Evolutionary conservation across 2,797 vertebrate genomes (phyloP), one percentile per base, ranked within the genome.

Genomic region (Betta splendens): DNA sequence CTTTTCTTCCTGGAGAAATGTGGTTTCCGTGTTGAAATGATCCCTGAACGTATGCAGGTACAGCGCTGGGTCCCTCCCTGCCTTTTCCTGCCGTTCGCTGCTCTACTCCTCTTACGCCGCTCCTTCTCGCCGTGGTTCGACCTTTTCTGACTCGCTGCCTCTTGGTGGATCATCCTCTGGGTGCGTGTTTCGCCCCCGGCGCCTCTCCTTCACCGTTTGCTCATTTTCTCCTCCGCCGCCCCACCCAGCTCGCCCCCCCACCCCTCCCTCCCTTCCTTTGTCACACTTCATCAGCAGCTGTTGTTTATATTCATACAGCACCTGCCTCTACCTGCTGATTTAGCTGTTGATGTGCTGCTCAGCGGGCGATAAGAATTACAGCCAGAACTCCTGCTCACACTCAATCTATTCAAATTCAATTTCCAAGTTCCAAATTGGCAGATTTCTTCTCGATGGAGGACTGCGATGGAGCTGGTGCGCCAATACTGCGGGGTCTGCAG

Each of bases 301-400:
- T 82, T 86, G 86, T 86, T 87, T 81, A 81, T 76, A 79, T 84
- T 82, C 72, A 73, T 75, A 46, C 64, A 64, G 61, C 84, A 81
- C 81, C 85, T 81, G 81, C 58, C 70, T 39, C 77, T 75, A 81
- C 78, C 83, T 85, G 84, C 87, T 75, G 80, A 78, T 80, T 74
- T 62, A 75, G 74, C 72, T 72, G 76, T 74, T 67, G 79, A 74
- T 17, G 69, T 65, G 72, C 79, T 18, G 71, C 78, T 75, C 75
- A 9, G 15, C 45, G 25, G 64, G 37, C 28, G 62, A 77, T 82
- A 74, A 77, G 72, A 84, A 63, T 77, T 81, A 73, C 69, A 79
- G 69, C 55, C 51, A 53, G 63, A 39, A 37, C 69, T 70, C 54
- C 51, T 20, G 74, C 56, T 53, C 65, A 32, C 35, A 64, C 60